Conservation (phyloP, 2,797 vertebrate genomes). For the Chaetophractus vellerosus region DNA sequence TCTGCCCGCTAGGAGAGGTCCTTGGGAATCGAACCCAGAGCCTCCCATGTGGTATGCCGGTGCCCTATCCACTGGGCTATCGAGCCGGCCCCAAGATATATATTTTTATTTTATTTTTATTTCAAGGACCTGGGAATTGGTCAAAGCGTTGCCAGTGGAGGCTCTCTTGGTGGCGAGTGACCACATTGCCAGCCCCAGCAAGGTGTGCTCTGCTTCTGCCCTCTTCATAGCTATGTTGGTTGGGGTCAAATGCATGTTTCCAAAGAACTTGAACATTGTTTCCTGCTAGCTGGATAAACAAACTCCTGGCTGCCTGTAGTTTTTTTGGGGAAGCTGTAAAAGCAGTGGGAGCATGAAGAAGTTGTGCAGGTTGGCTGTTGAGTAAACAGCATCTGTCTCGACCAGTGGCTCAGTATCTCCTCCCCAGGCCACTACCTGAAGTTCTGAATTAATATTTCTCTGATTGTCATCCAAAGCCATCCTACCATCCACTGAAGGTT, state of each 20-base stretch:
- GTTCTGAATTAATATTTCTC: conserved; percentile 39
- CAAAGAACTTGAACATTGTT: conserved; percentile 38
- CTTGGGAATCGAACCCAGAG: too few species aligned
- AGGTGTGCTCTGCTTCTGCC: neutral
- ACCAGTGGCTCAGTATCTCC: neutral
- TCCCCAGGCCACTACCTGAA: neutral
- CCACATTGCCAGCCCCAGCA: conserved; percentile 25
- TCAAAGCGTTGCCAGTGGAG: neutral
- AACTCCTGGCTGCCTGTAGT: conserved; percentile 59
- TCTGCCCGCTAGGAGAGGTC: too few species aligned
- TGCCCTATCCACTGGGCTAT: too few species aligned
- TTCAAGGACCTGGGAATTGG: conserved; percentile 39
- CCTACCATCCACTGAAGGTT: neutral
- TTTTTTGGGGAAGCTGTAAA: neutral
- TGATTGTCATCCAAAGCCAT: neutral
- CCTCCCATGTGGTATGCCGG: too few species aligned
- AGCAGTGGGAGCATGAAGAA: neutral
- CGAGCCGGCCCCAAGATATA: too few species aligned
- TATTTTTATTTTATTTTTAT: conserved; percentile 6
- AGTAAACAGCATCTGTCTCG: neutral
- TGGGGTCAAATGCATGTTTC: conserved; percentile 43
- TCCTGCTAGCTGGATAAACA: conserved; percentile 69
- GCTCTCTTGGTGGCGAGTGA: neutral
- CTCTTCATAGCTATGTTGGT: neutral
- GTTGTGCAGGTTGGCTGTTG: neutral